phyloP scores from a whole-genome alignment of 2,888 invertebrate species.

The Leucoma salicis region DNA sequence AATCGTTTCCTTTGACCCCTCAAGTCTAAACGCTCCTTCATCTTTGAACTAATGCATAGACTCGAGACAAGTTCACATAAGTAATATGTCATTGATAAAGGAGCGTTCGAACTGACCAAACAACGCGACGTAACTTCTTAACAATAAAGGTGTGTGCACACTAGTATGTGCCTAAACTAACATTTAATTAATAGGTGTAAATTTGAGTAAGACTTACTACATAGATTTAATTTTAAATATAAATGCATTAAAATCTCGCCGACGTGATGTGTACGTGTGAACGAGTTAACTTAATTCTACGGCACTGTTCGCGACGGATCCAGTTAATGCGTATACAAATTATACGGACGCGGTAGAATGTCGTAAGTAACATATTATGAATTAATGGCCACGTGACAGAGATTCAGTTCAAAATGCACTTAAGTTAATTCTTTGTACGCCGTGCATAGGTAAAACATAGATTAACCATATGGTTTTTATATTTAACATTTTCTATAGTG shows the following conservation, averaged over 20 bases:
- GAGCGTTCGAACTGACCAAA: constrained; percentile 2
- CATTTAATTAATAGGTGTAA: constrained; percentile 6
- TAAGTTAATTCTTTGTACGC: no score
- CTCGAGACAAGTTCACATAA: no score
- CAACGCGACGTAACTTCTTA: not conserved
- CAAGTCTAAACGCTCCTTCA: constrained; percentile 1
- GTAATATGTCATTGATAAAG: not conserved
- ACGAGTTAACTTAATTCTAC: constrained; percentile 21
- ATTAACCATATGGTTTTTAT: no score
- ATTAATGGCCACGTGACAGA: no score
- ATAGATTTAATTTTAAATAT: constrained; percentile 40
- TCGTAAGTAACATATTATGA: no score
- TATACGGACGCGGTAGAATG: not conserved
- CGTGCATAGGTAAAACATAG: no score
- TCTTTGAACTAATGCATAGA: not conserved
- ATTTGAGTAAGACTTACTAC: constrained; percentile 21
- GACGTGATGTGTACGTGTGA: constrained; percentile 43
- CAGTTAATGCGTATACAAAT: not conserved
- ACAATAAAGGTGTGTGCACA: not conserved
- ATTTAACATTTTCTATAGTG: no score
- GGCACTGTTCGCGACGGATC: not conserved
- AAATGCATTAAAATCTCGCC: constrained; percentile 68
- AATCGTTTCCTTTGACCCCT: not conserved
- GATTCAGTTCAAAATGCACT: no score
- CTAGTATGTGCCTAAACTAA: not conserved